These are phyloP conservation scores for Podarcis muralis DNA, from an alignment of 2,113 vertebrate genomes.

Conservation along the genomic window DNA sequence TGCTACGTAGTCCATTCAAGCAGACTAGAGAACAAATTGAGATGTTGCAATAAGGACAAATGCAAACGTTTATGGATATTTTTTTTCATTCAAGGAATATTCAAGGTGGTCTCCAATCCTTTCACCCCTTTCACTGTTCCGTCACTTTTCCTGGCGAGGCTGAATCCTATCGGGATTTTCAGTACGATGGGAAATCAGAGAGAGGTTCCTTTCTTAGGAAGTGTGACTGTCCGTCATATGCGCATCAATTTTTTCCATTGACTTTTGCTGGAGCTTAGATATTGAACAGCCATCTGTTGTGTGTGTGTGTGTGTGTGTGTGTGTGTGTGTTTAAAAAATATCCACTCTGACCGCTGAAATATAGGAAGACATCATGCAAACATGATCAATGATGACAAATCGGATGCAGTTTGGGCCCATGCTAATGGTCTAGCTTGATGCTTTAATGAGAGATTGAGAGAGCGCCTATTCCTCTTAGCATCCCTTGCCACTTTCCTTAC, in stretches of 20 bases:
- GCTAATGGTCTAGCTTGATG: background rate
- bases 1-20: conserved; percentile 23
- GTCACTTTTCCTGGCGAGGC: background rate
- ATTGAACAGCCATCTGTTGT: background rate
- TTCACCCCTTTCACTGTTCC: background rate
- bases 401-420: background rate
- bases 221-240: background rate
- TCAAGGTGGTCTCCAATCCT: too few relatives aligned
- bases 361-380: conserved; percentile 1
- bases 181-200: background rate
- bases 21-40: conserved; percentile 42
- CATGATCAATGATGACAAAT: background rate
- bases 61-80: too few relatives aligned
- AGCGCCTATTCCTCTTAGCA: background rate
- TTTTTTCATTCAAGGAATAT: too few relatives aligned
- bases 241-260: conserved; percentile 21
- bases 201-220: background rate
- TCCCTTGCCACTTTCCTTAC: background rate
- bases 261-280: conserved; percentile 9
- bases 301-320: too few relatives aligned
- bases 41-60: background rate
- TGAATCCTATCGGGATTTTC: background rate
- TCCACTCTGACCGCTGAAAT: background rate
- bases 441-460: background rate
- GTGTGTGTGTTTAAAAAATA: background rate